A percentile compares a stretch with the other conserved stretches of the same genome.
These are phyloP conservation scores for Reticulitermes lucifugus DNA, from an alignment of 2,888 invertebrate genomes.

Conservation along the genomic window DNA sequence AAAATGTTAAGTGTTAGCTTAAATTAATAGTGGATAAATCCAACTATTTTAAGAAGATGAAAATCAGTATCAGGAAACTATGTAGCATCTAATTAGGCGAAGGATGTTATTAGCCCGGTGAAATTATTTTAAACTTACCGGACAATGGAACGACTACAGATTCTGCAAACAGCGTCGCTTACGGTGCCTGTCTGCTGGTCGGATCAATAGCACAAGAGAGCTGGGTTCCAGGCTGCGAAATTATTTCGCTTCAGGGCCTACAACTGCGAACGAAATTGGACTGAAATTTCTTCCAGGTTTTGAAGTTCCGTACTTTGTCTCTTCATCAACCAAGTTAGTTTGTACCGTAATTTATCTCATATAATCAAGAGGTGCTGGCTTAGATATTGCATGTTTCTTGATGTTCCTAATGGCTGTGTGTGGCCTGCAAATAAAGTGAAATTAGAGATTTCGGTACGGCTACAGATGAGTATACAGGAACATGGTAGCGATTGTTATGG, in stretches of 20 bases:
- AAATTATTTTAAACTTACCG: not conserved
- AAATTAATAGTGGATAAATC: not conserved
- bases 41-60: not conserved
- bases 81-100: not conserved
- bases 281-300: too few relatives aligned
- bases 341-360: too few relatives aligned
- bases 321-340: too few relatives aligned
- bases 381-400: too few relatives aligned
- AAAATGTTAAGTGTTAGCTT: too few relatives aligned
- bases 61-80: not conserved
- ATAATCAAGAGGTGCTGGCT: too few relatives aligned
- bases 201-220: constrained; percentile 7
- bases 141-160: not conserved
- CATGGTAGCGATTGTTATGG: too few relatives aligned
- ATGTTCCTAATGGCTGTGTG: too few relatives aligned
- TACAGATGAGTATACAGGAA: too few relatives aligned
- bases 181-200: not conserved
- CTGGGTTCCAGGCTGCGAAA: constrained; percentile 12
- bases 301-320: too few relatives aligned
- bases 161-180: not conserved
- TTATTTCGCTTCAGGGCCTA: not conserved
- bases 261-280: not conserved
- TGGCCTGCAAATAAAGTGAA: too few relatives aligned
- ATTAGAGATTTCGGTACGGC: too few relatives aligned
- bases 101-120: not conserved